phyloP scores from a whole-genome alignment of 2,797 vertebrate species.

The Dipus sagitta region DNA sequence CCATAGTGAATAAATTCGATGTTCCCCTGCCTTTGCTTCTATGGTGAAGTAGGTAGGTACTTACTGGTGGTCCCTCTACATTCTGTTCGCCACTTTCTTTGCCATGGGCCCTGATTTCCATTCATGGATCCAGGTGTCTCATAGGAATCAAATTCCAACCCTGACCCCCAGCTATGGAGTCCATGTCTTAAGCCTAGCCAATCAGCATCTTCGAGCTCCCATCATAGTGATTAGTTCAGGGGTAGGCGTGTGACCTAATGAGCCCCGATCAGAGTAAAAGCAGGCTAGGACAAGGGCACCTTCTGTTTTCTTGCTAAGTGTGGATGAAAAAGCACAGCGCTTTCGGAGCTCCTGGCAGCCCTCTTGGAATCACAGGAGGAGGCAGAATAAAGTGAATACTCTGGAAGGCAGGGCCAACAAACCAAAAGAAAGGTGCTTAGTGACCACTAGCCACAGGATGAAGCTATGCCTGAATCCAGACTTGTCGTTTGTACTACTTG shows the following conservation, averaged over 20 bases:
- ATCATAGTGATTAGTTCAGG: not conserved
- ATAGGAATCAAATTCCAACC: not conserved
- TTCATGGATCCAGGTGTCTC: not conserved
- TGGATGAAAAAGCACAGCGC: constrained; percentile 19
- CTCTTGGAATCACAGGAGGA: constrained; percentile 30
- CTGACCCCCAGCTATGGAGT: not conserved
- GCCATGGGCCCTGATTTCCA: not conserved
- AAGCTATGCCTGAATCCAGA: constrained; percentile 33
- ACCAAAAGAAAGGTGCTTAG: constrained; percentile 58
- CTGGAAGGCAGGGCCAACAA: not conserved
- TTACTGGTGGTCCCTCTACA: not conserved
- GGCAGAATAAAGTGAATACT: constrained; percentile 63
- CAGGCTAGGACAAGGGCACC: constrained; percentile 24
- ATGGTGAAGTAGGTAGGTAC: not conserved
- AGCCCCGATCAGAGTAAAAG: constrained; percentile 24
- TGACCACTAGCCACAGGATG: constrained; percentile 44
- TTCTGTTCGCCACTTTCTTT: not conserved
- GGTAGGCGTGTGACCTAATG: not conserved
- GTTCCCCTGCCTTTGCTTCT: constrained; percentile 1
- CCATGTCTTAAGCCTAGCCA: not conserved
- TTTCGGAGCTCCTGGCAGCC: not conserved
- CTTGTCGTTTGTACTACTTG: constrained; percentile 3
- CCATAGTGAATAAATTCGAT: not conserved
- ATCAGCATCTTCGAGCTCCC: not conserved
- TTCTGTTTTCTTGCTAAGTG: constrained; percentile 47